These are phyloP conservation scores for Steatornis caripensis DNA, from an alignment of 2,113 vertebrate genomes.

Conservation along the genomic window DNA sequence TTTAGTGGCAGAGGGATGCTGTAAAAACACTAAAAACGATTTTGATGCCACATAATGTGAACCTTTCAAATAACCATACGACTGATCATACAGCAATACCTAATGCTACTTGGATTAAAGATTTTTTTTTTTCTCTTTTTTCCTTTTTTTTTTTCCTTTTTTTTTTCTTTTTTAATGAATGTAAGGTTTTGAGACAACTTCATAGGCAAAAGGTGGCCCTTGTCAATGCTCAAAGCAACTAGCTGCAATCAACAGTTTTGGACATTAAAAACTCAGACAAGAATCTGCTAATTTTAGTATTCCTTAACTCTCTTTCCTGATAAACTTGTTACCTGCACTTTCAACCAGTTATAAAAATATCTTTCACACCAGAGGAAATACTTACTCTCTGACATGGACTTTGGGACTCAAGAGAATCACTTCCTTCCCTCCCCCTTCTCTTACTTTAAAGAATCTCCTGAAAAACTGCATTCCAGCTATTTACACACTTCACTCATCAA, in stretches of 20 bases:
- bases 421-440: slow-evolving; percentile 29
- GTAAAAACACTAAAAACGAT: slow-evolving; percentile 68
- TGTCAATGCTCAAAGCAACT: slow-evolving; percentile 49
- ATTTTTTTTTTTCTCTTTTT: neutral
- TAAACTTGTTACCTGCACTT: slow-evolving; percentile 47
- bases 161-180: neutral
- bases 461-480: slow-evolving; percentile 67
- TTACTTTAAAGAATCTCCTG: slow-evolving; percentile 56
- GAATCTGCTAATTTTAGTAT: slow-evolving; percentile 17
- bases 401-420: slow-evolving; percentile 59
- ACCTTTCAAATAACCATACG: slow-evolving; percentile 65
- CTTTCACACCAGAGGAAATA: slow-evolving; percentile 42
- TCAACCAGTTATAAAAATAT: slow-evolving; percentile 53
- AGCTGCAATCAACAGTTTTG: slow-evolving; percentile 7
- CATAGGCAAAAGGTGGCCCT: slow-evolving; percentile 69
- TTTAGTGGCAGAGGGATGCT: slow-evolving; percentile 76
- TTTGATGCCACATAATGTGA: slow-evolving; percentile 70
- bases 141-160: neutral
- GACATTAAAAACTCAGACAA: slow-evolving; percentile 39
- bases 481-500: slow-evolving; percentile 60
- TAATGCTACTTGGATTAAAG: slow-evolving; percentile 69
- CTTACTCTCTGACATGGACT: slow-evolving; percentile 33
- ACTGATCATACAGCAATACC: slow-evolving; percentile 68
- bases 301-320: slow-evolving; percentile 45
- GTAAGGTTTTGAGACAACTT: slow-evolving; percentile 44